These are phyloP conservation scores for Dasyornis broadbenti DNA, from an alignment of 2,113 vertebrate genomes.

Conservation along the genomic window DNA sequence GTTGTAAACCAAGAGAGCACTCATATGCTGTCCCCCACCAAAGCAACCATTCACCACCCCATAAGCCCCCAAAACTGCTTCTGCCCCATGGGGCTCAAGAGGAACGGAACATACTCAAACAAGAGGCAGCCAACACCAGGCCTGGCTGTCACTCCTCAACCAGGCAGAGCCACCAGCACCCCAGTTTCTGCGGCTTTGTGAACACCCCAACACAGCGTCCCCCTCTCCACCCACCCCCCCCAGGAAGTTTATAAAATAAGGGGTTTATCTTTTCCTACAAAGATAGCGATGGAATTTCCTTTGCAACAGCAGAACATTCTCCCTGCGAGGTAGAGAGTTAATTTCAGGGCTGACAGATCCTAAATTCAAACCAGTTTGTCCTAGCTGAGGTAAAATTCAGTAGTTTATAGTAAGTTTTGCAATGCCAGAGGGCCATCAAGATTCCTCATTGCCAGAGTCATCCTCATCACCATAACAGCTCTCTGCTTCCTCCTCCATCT, in stretches of 20 bases:
- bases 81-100: fast-evolving
- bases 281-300: background rate
- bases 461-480: constrained; percentile 88
- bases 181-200: background rate
- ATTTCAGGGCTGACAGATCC: constrained; percentile 33
- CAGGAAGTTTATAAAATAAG: background rate
- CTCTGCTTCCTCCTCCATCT: constrained; percentile 83
- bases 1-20: background rate
- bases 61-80: background rate
- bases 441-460: constrained; percentile 89
- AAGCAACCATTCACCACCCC: background rate
- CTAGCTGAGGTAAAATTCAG: constrained; percentile 68
- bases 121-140: background rate
- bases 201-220: fast-evolving
- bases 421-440: constrained; percentile 71
- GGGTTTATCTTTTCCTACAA: constrained; percentile 21
- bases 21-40: background rate
- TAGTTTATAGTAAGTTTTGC: constrained; percentile 38
- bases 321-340: constrained; percentile 67
- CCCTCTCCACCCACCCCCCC: background rate
- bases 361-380: constrained; percentile 54
- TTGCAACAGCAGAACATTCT: constrained; percentile 36
- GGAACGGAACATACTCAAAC: background rate
- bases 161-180: background rate
- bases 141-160: background rate